Conservation (phyloP, 2,888 invertebrate genomes). For the Lithosia quadra region DNA sequence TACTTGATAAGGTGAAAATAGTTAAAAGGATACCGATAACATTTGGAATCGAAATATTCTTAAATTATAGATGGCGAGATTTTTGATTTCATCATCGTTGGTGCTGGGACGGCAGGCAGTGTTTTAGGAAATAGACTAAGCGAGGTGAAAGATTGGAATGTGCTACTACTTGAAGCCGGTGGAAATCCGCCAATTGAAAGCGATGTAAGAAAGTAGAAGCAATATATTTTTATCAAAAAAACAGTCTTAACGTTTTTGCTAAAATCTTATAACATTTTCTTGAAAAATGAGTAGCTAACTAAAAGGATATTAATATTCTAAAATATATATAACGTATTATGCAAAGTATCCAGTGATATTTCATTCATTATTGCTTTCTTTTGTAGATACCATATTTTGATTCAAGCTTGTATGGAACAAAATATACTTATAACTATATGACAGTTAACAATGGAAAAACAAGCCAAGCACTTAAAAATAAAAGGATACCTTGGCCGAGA, state of each 20-base stretch:
- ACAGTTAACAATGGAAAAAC: constrained; percentile 35
- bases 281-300: no score
- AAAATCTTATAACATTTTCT: no score
- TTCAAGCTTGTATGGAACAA: background rate
- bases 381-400: constrained; percentile 32
- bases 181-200: constrained; percentile 70
- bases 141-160: constrained; percentile 40
- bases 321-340: no score
- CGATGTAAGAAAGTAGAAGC: constrained; percentile 82
- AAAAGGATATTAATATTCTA: no score
- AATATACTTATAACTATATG: constrained; percentile 38
- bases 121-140: constrained; percentile 48
- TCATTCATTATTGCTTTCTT: background rate
- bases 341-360: background rate
- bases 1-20: no score
- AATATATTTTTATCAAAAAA: background rate
- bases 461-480: constrained; percentile 29
- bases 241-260: background rate
- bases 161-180: constrained; percentile 53
- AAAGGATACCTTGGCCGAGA: constrained; percentile 79
- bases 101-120: constrained; percentile 51
- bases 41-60: background rate
- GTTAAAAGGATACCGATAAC: no score
- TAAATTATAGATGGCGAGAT: constrained; percentile 27
- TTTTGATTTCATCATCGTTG: constrained; percentile 52